These are phyloP conservation scores for Stenichneumon culpator DNA, from an alignment of 2,888 invertebrate genomes.

Conservation along the genomic window DNA sequence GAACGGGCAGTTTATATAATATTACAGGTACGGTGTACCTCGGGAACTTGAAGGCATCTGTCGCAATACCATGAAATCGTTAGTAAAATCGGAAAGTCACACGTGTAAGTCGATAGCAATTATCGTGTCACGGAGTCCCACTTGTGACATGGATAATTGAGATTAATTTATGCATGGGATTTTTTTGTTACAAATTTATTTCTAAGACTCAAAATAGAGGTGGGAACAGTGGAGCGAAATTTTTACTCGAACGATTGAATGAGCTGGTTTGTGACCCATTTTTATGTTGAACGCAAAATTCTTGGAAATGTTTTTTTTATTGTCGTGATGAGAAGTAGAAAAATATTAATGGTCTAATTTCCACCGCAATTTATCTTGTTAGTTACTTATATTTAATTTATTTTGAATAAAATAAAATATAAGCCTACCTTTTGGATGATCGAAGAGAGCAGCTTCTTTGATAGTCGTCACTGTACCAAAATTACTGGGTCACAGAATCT, in stretches of 20 bases:
- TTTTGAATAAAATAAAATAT: too few species aligned
- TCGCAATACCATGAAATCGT: slow-evolving; percentile 12
- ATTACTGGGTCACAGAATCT: not conserved
- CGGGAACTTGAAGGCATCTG: slow-evolving; percentile 31
- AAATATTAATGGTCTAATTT: too few species aligned
- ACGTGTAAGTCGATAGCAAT: not conserved
- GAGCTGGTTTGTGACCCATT: not conserved
- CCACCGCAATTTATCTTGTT: too few species aligned
- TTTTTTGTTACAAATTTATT: too few species aligned
- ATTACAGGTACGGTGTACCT: slow-evolving; percentile 45
- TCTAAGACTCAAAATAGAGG: too few species aligned
- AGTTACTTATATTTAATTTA: too few species aligned
- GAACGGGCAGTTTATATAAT: slow-evolving; percentile 61
- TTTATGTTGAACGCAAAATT: too few species aligned
- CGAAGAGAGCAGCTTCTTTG: not conserved
- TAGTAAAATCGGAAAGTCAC: not conserved
- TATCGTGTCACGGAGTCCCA: not conserved
- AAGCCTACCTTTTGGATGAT: not conserved
- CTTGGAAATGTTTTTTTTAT: not conserved
- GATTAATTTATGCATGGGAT: not conserved
- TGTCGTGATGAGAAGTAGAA: too few species aligned
- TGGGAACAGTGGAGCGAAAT: too few species aligned
- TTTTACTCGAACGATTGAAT: not conserved
- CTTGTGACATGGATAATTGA: slow-evolving; percentile 17
- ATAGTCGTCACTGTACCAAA: not conserved